These are phyloP conservation scores for Darevskia nairensis DNA, from an alignment of 2,797 vertebrate genomes.

Conservation along the genomic window DNA sequence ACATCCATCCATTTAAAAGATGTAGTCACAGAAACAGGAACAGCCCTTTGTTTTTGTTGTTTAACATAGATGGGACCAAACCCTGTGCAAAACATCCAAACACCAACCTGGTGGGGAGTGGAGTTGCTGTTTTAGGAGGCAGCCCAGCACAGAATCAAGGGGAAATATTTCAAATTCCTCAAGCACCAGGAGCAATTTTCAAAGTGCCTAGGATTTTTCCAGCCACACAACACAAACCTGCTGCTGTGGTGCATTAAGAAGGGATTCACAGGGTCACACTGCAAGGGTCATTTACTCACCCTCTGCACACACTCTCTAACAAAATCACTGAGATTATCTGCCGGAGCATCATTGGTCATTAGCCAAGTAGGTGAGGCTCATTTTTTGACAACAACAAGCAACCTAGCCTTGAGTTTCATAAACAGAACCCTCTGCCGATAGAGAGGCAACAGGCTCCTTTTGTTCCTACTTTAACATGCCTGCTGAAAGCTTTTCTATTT, in stretches of 20 bases:
- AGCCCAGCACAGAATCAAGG: not conserved
- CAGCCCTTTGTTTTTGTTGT: not conserved
- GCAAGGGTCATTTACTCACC: not conserved
- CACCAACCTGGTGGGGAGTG: not conserved
- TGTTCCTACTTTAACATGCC: too few species aligned
- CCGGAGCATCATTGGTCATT: too few species aligned
- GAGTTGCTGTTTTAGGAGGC: not conserved
- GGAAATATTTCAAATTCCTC: not conserved
- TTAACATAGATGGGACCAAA: not conserved
- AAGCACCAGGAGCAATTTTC: not conserved
- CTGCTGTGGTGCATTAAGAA: not conserved
- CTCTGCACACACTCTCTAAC: not conserved
- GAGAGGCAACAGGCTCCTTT: too few species aligned
- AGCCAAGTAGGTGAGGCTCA: too few species aligned
- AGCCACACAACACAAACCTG: not conserved
- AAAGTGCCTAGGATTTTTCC: not conserved
- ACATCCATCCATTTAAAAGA: conserved; percentile 11
- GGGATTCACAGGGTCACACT: not conserved
- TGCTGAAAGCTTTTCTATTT: too few species aligned
- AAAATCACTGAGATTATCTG: too few species aligned
- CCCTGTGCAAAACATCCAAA: not conserved
- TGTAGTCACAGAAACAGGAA: conserved; percentile 17
- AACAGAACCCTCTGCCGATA: too few species aligned
- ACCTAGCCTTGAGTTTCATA: too few species aligned
- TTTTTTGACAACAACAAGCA: too few species aligned